Percentiles rank a stretch among this genome's conserved stretches.
Evolutionary conservation across 2,113 vertebrate genomes (phyloP).

Genomic region (Chlorocebus sabaeus): DNA sequence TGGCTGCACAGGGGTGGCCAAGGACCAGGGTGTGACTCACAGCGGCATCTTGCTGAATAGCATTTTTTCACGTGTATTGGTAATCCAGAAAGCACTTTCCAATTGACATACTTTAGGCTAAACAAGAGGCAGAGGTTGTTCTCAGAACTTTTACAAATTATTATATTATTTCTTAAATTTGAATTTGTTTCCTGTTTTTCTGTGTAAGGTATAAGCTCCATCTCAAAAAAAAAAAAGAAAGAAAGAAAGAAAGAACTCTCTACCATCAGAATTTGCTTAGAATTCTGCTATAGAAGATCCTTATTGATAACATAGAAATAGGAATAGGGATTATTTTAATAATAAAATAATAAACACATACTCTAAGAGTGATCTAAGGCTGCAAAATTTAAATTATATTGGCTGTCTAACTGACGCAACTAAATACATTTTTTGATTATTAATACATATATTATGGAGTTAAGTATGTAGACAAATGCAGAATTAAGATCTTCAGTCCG

Average conservation of each 20-base stretch:
- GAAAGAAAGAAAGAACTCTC: not conserved
- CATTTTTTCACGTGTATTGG: conserved; percentile 39
- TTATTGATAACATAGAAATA: not conserved
- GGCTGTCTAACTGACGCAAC: not conserved
- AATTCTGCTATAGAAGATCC: not conserved
- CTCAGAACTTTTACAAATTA: not conserved
- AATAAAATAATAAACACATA: not conserved
- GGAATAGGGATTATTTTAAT: not conserved
- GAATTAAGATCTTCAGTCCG: not conserved
- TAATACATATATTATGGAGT: not conserved
- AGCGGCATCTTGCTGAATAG: not conserved
- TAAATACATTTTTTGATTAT: not conserved
- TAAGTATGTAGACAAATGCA: not conserved
- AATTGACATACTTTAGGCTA: conserved; percentile 13
- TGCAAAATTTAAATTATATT: not conserved
- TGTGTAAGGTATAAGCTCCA: not conserved
- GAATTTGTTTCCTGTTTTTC: not conserved
- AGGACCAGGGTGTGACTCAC: not conserved
- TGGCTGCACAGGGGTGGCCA: not conserved
- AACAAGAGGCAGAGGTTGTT: not conserved
- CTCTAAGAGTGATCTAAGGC: not conserved
- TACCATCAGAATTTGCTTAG: not conserved
- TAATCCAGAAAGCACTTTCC: conserved; percentile 24
- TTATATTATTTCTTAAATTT: not conserved
- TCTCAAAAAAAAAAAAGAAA: not conserved